These are phyloP conservation scores for Tragopan temminckii DNA, from an alignment of 2,797 vertebrate genomes.

Conservation along the genomic window DNA sequence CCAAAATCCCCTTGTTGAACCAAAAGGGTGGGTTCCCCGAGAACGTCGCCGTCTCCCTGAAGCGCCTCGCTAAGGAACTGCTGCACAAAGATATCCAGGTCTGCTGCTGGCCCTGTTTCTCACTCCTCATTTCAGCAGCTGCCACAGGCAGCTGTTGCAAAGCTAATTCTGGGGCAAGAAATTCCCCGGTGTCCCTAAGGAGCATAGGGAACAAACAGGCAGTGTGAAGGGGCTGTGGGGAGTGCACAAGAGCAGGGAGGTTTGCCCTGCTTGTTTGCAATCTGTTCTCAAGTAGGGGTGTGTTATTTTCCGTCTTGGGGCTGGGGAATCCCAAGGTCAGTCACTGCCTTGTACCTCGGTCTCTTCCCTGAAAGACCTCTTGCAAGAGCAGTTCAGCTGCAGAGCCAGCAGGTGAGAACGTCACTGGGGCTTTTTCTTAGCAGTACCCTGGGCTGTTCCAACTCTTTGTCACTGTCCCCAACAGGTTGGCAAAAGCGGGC, in stretches of 20 bases:
- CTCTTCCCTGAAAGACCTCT: not conserved
- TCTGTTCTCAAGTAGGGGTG: not conserved
- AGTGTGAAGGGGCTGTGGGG: not conserved
- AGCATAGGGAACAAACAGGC: no score
- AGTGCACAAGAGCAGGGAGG: not conserved
- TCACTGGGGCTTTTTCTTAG: fast-evolving
- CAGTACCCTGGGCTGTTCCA: not conserved
- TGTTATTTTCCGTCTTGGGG: not conserved
- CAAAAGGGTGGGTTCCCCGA: constrained; percentile 83
- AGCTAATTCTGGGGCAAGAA: not conserved
- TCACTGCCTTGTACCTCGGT: not conserved
- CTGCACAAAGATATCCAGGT: constrained; percentile 93
- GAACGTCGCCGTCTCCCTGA: constrained; percentile 82
- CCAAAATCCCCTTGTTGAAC: constrained; percentile 89
- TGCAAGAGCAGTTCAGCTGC: not conserved
- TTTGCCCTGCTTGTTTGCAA: not conserved
- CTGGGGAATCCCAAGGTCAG: not conserved
- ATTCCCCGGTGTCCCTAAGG: not conserved
- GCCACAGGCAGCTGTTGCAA: not conserved
- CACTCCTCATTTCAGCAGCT: no score
- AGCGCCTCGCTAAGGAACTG: constrained; percentile 89
- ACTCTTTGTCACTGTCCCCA: not conserved
- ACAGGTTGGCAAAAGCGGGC: constrained; percentile 86
- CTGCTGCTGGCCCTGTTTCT: not conserved
- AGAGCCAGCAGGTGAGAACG: not conserved